These are phyloP conservation scores for Phrynosoma platyrhinos DNA, from an alignment of 2,113 vertebrate species.

Conservation along the genomic window DNA sequence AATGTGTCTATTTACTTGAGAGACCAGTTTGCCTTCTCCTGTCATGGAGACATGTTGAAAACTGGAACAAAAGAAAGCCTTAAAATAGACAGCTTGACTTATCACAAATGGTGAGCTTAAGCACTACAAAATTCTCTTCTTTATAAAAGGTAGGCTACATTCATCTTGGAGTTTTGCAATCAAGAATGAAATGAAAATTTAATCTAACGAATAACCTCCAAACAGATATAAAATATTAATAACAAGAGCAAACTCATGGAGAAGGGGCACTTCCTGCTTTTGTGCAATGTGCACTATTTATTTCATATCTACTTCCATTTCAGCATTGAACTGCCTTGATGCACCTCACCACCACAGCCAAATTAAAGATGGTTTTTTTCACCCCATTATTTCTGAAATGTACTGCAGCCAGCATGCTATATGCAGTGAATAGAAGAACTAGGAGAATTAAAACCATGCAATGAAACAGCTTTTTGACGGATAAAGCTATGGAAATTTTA, in stretches of 20 bases:
- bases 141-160: neutral
- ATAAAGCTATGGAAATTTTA: constrained; percentile 87
- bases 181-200: constrained; percentile 35
- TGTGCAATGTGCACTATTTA: neutral
- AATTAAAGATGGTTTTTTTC: constrained; percentile 64
- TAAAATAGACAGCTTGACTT: constrained; percentile 26
- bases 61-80: constrained; percentile 32
- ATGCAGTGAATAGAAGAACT: constrained; percentile 69
- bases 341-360: constrained; percentile 53
- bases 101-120: constrained; percentile 8
- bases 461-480: constrained; percentile 83
- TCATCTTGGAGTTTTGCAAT: neutral
- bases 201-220: constrained; percentile 27
- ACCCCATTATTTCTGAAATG: constrained; percentile 70
- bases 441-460: constrained; percentile 83
- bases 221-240: constrained; percentile 35
- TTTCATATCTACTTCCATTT: constrained; percentile 18
- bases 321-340: constrained; percentile 32
- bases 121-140: constrained; percentile 13
- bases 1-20: constrained; percentile 34
- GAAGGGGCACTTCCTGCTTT: constrained; percentile 20
- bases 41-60: constrained; percentile 33
- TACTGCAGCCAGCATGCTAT: constrained; percentile 64
- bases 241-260: constrained; percentile 6
- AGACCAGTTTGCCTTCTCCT: constrained; percentile 45